phyloP scores from a whole-genome alignment of 2,797 vertebrate species.

The Erpetoichthys calabaricus region DNA sequence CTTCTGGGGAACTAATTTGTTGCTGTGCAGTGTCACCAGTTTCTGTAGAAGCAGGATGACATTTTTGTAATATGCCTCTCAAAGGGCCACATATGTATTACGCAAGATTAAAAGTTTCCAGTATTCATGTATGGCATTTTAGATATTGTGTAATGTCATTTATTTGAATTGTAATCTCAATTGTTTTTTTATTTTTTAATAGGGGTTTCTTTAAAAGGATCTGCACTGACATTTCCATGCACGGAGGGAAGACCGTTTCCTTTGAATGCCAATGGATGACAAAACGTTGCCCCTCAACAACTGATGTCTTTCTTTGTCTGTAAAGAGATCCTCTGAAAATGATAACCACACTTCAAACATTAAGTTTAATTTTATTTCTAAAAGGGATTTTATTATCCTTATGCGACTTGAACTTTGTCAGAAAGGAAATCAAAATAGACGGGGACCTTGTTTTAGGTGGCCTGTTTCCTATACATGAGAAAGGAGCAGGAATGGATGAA shows the following conservation, averaged over 20 bases:
- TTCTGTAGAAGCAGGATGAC: too few species aligned
- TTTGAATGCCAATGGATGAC: constrained; percentile 54
- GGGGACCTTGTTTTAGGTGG: constrained; percentile 91
- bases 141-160: too few species aligned
- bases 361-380: constrained; percentile 68
- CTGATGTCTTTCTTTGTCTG: constrained; percentile 35
- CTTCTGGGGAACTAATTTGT: too few species aligned
- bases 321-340: constrained; percentile 55
- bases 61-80: too few species aligned
- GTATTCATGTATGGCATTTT: neutral
- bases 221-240: too few species aligned
- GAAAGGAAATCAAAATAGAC: constrained; percentile 89
- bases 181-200: too few species aligned
- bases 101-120: neutral
- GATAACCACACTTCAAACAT: constrained; percentile 52
- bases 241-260: constrained; percentile 29
- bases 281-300: constrained; percentile 30
- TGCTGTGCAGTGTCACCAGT: too few species aligned
- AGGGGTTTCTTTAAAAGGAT: too few species aligned
- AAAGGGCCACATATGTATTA: too few species aligned
- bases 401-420: constrained; percentile 69
- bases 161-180: too few species aligned
- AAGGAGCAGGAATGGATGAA: constrained; percentile 82
- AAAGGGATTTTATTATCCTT: constrained; percentile 53
- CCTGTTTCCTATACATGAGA: constrained; percentile 91